These are phyloP conservation scores for Gadopsis bispinosus DNA, from an alignment of 2,797 vertebrate genomes.

Conservation along the genomic window DNA sequence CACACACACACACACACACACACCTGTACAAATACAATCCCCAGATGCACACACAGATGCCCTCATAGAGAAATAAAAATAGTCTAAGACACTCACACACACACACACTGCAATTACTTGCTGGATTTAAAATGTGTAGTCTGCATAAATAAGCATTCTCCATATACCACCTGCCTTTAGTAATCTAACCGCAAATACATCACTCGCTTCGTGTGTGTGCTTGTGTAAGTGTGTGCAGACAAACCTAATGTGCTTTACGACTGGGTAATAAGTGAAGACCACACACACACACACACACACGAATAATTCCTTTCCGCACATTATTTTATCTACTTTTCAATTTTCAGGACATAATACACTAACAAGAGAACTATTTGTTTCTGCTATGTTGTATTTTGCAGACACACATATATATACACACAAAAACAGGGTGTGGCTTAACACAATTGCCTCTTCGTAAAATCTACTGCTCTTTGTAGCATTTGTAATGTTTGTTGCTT, in stretches of 20 bases:
- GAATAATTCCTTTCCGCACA: neutral
- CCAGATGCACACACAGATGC: conserved; percentile 4
- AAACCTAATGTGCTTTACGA: conserved; percentile 31
- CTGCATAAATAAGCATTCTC: conserved; percentile 43
- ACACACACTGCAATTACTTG: conserved; percentile 25
- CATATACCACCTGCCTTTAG: conserved; percentile 38
- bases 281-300: neutral
- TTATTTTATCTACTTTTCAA: conserved; percentile 14
- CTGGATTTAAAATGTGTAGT: conserved; percentile 47
- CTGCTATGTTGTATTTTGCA: neutral
- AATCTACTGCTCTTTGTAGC: neutral
- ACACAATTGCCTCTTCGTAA: neutral
- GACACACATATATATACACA: neutral
- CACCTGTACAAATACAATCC: conserved; percentile 12
- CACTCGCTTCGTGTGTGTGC: conserved; percentile 17
- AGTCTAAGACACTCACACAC: conserved; percentile 17
- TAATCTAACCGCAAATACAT: conserved; percentile 49
- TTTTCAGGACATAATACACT: conserved; percentile 7
- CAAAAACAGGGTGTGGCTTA: neutral
- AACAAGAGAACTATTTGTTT: conserved; percentile 16
- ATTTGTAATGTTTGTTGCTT: neutral
- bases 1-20: conserved; percentile 13
- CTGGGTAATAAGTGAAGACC: conserved; percentile 22
- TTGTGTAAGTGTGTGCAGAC: conserved; percentile 15
- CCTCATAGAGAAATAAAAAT: conserved; percentile 27